Evolutionary conservation across 2,888 invertebrate species (phyloP), one percentile per base, ranked within the genome.

Genomic region (Yponomeuta plumbellus): DNA sequence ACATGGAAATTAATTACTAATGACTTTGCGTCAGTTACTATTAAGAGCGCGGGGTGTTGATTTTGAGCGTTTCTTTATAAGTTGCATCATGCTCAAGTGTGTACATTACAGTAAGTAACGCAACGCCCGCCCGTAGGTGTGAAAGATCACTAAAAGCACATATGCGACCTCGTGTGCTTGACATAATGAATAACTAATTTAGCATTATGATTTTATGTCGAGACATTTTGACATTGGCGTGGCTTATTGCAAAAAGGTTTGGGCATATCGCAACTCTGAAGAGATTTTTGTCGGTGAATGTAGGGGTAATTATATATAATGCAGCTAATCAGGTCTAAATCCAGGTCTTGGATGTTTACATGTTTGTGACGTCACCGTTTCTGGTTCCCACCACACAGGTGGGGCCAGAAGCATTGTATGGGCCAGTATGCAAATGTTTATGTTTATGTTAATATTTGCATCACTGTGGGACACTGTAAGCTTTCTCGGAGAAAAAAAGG

Each of bases 11-110:
- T 77, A 77, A 79, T 77, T 75, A 75, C 76, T 77, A 81, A 79
- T 76, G 80, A 79, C 75, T 78, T 75, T 71, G 71, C 70, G 80
- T 77, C 82, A 74, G 70, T 71, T 70, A 69, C 72, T 72, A 82
- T 83, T 81, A 78, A 74, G 77, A 74, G 73, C 75, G 70, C 70
- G 67, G 69, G 67, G 44, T 52, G 44, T 21, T 58, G 58, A 58
- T 20, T 58, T 58, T 58, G 22, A 58, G 22, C 70, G 71, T 75
- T 70, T 76, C 76, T 57, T 82, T 52, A 52, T 52, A 52, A 17
- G 44, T 52, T 52, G 44, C 44, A 52, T 52, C 44, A 52, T 52
- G 17, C 44, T 52, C 34, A 34, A 34, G 34, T 34, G 34, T 34
- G 34, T 34, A 34, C 34, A 34, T 34, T 34, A 17, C 17, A 52